Conservation (phyloP, 37 sponge, comb jelly and placozoan genomes). For the Geodia barretti region DNA sequence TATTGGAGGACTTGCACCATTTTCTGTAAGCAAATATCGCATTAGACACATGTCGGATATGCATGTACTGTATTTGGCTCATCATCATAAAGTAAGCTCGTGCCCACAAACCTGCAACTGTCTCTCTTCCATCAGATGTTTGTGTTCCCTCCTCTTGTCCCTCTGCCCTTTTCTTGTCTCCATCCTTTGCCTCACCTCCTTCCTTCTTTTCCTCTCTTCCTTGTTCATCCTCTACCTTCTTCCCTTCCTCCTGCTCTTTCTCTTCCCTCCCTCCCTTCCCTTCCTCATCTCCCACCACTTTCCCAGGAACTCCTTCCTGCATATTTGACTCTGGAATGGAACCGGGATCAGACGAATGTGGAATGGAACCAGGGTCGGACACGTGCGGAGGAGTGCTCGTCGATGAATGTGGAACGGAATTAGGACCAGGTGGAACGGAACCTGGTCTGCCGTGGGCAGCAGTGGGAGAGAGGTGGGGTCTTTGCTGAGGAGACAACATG, state of each 20-base stretch:
- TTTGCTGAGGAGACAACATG: constrained; percentile 9
- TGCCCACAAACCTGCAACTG: too few species aligned
- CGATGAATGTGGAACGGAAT: background rate
- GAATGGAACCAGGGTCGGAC: background rate
- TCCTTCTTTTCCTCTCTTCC: background rate
- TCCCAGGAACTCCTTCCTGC: background rate
- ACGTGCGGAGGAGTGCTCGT: background rate
- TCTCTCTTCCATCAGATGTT: too few species aligned
- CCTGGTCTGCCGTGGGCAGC: constrained; percentile 2
- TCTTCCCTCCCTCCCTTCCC: background rate
- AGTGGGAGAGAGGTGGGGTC: constrained; percentile 17
- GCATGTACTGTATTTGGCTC: too few species aligned
- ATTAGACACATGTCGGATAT: too few species aligned
- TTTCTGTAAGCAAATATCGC: too few species aligned
- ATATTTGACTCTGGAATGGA: background rate
- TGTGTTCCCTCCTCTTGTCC: too few species aligned
- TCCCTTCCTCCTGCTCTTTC: constrained; percentile 9
- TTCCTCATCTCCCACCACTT: background rate
- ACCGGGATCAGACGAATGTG: background rate
- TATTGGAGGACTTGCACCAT: background rate
- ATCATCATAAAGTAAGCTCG: too few species aligned
- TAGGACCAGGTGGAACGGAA: background rate
- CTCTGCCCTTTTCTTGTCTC: background rate
- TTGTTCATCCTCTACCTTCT: background rate
- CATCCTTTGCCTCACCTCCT: background rate